phyloP scores from a whole-genome alignment of 1,140 invertebrate genomes.

The Wasmannia auropunctata region DNA sequence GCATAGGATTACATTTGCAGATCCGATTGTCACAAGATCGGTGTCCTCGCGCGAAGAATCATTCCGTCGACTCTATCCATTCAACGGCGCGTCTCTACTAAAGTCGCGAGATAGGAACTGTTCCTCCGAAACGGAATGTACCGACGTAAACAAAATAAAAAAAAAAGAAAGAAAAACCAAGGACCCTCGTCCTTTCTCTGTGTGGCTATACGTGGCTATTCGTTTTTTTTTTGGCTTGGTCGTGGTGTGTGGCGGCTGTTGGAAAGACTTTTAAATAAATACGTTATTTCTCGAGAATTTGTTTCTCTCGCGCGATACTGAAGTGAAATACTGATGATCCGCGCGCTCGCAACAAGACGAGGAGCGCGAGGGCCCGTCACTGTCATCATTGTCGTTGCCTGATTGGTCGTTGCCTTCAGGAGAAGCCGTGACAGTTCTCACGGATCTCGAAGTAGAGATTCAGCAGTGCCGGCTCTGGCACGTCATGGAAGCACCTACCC shows the following conservation, averaged over 20 bases:
- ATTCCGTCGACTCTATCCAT: conserved; percentile 43
- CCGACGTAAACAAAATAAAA: conserved; percentile 26
- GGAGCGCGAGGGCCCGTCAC: conserved; percentile 37
- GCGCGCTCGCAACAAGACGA: conserved; percentile 38
- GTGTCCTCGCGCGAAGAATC: not conserved
- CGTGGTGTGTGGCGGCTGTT: conserved; percentile 74
- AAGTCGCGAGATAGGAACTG: conserved; percentile 19
- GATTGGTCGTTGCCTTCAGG: conserved; percentile 79
- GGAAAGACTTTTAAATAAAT: conserved; percentile 67
- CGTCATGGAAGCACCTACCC: conserved; percentile 88
- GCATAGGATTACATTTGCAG: not conserved
- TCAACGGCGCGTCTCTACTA: conserved; percentile 16
- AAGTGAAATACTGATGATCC: conserved; percentile 44
- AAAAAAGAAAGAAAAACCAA: not conserved
- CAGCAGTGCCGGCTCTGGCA: conserved; percentile 82
- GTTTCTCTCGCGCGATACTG: conserved; percentile 49
- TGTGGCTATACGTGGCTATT: conserved; percentile 56
- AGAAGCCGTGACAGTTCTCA: conserved; percentile 83
- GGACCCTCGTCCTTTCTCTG: conserved; percentile 24
- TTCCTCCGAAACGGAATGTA: not conserved
- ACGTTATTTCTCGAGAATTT: conserved; percentile 52
- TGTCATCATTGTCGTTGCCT: conserved; percentile 72
- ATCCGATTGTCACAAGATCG: not conserved
- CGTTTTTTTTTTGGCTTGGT: conserved; percentile 69
- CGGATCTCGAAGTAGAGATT: conserved; percentile 83